phyloP scores from a whole-genome alignment of 2,113 vertebrate genomes.

The Antigone vipio region DNA sequence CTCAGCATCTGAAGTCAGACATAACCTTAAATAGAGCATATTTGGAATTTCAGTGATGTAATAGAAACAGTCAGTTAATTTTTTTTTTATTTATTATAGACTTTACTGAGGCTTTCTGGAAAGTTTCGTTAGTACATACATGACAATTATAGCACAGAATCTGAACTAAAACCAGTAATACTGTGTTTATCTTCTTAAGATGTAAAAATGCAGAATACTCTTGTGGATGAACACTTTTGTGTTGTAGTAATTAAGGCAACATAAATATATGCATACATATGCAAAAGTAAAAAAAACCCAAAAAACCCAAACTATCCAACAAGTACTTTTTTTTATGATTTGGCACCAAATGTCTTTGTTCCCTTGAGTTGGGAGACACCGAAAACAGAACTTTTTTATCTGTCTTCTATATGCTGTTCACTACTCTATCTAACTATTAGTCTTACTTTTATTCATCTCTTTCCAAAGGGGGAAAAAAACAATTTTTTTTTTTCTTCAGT shows the following conservation, averaged over 20 bases:
- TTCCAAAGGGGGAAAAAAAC: background rate
- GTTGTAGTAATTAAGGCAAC: background rate
- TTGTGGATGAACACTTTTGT: background rate
- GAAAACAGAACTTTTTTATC: background rate
- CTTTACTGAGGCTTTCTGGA: background rate
- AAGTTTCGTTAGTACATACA: background rate
- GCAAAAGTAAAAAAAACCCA: background rate
- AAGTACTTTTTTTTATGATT: background rate
- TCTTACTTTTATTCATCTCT: background rate
- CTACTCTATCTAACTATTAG: background rate
- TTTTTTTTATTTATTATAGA: background rate
- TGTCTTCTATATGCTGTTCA: background rate
- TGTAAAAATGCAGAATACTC: background rate
- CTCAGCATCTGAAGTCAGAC: background rate
- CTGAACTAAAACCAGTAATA: background rate
- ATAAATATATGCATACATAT: background rate
- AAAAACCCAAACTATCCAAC: background rate
- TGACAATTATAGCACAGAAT: background rate
- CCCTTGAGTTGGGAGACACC: background rate
- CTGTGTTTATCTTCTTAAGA: background rate
- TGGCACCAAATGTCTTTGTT: background rate
- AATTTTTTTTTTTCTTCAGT: rapidly evolving
- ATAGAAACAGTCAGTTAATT: background rate
- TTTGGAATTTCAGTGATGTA: background rate
- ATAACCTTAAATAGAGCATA: background rate